Evolutionary conservation across 2,888 invertebrate genomes (phyloP).

Genomic region (Plebejus anna): DNA sequence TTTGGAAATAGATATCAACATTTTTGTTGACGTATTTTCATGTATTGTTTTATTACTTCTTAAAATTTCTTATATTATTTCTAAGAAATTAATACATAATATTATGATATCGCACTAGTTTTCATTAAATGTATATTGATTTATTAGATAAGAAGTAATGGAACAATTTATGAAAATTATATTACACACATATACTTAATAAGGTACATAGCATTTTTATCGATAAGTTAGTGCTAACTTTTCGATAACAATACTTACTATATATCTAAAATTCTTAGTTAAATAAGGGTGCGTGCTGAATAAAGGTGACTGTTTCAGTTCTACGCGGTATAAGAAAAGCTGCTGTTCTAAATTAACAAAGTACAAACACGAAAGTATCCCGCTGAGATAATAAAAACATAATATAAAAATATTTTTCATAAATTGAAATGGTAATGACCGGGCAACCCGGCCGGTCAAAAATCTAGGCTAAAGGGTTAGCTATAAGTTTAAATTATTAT

Average conservation of each 20-base stretch:
- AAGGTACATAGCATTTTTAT: too few species aligned
- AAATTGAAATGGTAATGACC: slow-evolving; percentile 8
- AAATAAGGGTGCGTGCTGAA: background rate
- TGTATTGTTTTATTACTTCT: background rate
- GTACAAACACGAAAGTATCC: slow-evolving; percentile 5
- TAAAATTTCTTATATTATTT: too few species aligned
- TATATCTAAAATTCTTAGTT: too few species aligned
- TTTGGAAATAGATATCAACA: background rate
- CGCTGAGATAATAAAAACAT: slow-evolving; percentile 23
- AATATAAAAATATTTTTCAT: background rate
- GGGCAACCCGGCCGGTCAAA: background rate
- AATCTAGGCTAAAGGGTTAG: slow-evolving; percentile 11
- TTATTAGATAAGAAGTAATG: too few species aligned
- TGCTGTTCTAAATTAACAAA: slow-evolving; percentile 12
- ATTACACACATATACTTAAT: too few species aligned
- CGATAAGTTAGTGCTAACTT: background rate
- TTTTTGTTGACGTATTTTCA: background rate
- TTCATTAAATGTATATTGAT: too few species aligned
- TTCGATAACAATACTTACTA: too few species aligned
- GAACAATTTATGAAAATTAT: too few species aligned
- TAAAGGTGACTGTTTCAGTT: background rate
- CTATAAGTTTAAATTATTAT: background rate
- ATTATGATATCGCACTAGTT: too few species aligned
- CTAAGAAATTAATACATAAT: too few species aligned
- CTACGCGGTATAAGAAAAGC: background rate